These are phyloP conservation scores for Acanthiza pusilla DNA, from an alignment of 2,797 vertebrate genomes.

Conservation along the genomic window DNA sequence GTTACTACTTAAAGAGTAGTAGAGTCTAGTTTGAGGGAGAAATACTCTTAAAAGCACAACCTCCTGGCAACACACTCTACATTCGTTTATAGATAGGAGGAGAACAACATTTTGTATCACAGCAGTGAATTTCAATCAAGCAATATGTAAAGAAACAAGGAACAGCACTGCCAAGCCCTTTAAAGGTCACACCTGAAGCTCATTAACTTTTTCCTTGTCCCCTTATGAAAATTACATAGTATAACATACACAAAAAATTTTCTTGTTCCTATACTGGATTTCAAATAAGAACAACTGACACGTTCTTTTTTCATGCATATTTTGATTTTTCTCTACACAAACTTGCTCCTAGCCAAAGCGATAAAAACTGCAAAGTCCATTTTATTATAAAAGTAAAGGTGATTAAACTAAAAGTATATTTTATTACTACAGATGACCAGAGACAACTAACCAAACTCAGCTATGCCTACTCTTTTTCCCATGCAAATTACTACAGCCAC, in stretches of 20 bases:
- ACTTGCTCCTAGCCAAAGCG: not conserved
- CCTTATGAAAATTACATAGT: not conserved
- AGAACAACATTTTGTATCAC: not conserved
- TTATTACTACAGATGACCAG: not conserved
- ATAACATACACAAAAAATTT: not conserved
- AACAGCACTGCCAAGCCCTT: not conserved
- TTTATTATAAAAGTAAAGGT: not conserved
- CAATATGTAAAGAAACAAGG: not conserved
- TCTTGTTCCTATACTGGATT: not conserved
- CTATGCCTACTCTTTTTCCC: not conserved
- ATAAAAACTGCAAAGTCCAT: not conserved
- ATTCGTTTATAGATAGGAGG: not conserved
- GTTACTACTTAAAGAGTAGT: not conserved
- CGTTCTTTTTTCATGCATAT: not conserved
- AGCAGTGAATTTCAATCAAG: not conserved
- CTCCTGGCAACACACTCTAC: not conserved
- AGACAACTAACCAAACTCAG: not conserved
- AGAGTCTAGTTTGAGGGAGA: not conserved
- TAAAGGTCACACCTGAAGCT: not conserved
- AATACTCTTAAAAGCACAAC: not conserved
- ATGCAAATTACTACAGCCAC: not conserved
- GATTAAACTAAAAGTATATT: not conserved
- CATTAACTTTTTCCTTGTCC: not conserved
- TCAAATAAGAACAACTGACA: not conserved
- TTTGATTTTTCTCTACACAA: not conserved